Evolutionary conservation across 2,113 vertebrate species (phyloP).

Genomic region (Gallinago jamesoni): DNA sequence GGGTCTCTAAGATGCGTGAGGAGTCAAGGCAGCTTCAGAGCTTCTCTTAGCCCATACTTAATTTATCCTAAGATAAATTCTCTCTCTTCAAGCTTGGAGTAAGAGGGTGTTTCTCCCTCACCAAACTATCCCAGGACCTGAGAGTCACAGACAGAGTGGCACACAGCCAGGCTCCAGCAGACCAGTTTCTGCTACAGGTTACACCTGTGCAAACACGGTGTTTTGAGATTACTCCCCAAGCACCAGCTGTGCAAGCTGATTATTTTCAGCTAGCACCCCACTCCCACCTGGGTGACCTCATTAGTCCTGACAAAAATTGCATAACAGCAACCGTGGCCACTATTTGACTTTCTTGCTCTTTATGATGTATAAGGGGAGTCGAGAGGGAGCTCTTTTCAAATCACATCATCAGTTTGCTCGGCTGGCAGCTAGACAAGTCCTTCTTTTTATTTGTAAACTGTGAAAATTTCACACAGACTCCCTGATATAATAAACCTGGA

Average conservation of each 20-base stretch:
- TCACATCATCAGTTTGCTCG: not conserved
- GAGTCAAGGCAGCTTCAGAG: not conserved
- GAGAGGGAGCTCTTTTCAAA: constrained; percentile 9
- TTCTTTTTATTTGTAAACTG: constrained; percentile 61
- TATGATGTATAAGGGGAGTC: not conserved
- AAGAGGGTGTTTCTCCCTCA: not conserved
- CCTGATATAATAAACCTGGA: constrained; percentile 21
- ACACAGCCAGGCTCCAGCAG: not conserved
- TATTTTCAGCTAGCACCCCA: not conserved
- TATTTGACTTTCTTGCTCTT: constrained; percentile 46
- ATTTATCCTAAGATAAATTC: not conserved
- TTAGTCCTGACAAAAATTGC: constrained; percentile 35
- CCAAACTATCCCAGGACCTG: not conserved
- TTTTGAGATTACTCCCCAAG: constrained; percentile 8
- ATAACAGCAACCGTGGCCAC: constrained; percentile 19
- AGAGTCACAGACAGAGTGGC: not conserved
- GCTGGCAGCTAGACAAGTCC: constrained; percentile 31
- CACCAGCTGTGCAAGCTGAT: constrained; percentile 61
- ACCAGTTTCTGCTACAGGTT: constrained; percentile 17
- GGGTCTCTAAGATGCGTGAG: rapidly evolving
- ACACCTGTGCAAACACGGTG: constrained; percentile 54
- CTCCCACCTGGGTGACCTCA: constrained; percentile 44
- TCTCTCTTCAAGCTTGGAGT: not conserved
- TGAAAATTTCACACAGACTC: constrained; percentile 29
- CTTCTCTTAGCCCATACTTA: not conserved